Evolutionary conservation across 1,140 invertebrate genomes (phyloP).

Genomic region (Muscidifurax raptorellus): DNA sequence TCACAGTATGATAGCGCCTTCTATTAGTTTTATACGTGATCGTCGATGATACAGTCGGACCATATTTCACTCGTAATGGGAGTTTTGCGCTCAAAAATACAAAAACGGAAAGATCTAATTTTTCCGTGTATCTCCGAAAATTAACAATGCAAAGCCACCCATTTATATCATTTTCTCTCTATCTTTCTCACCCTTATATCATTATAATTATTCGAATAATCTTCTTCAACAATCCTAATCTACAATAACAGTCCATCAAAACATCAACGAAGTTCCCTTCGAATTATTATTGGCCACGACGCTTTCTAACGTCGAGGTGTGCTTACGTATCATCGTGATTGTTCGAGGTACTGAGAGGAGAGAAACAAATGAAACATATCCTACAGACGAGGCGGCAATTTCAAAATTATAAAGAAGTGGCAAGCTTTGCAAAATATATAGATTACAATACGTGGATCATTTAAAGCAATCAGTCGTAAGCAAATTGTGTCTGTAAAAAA

Average conservation of each 20-base stretch:
- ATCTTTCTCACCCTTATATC: neutral
- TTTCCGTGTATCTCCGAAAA: neutral
- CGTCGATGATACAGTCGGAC: slow-evolving; percentile 64
- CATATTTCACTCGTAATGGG: slow-evolving; percentile 46
- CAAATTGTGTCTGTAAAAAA: neutral
- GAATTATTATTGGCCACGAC: slow-evolving; percentile 38
- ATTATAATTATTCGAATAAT: slow-evolving; percentile 48
- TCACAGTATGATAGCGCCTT: slow-evolving; percentile 75
- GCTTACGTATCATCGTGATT: slow-evolving; percentile 50
- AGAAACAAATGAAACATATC: slow-evolving; percentile 17
- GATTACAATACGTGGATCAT: neutral
- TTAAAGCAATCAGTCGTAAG: slow-evolving; percentile 3
- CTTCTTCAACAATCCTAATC: slow-evolving; percentile 67
- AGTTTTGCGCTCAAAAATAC: slow-evolving; percentile 27
- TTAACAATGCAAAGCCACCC: slow-evolving; percentile 1
- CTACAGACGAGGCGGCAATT: slow-evolving; percentile 17
- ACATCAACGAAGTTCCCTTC: slow-evolving; percentile 50
- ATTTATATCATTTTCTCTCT: slow-evolving; percentile 4
- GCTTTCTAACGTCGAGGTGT: slow-evolving; percentile 23
- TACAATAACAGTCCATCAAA: slow-evolving; percentile 70
- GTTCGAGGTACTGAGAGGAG: slow-evolving; percentile 23
- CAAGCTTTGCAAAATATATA: slow-evolving; percentile 40
- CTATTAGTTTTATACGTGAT: slow-evolving; percentile 69
- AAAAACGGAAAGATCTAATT: slow-evolving; percentile 1
- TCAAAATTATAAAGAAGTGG: slow-evolving; percentile 23